phyloP scores from a whole-genome alignment of 2,113 vertebrate genomes.

The Asarcornis scutulata region DNA sequence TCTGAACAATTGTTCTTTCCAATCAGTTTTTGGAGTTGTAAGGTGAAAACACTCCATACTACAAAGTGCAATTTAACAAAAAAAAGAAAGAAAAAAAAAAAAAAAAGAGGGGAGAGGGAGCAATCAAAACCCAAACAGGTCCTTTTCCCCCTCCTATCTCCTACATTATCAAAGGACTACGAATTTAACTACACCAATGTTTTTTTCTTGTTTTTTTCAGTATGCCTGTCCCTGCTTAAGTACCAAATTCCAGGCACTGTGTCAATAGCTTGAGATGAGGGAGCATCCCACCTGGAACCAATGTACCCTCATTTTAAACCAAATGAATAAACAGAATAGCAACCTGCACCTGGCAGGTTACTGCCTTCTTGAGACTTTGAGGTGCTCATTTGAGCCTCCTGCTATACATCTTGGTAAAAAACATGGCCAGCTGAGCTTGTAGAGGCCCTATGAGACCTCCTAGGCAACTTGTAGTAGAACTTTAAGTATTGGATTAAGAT shows the following conservation, averaged over 20 bases:
- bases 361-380: neutral
- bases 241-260: neutral
- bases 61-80: neutral
- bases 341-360: neutral
- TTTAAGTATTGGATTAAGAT: neutral
- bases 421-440: neutral
- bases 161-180: neutral
- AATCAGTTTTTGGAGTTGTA: neutral
- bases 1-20: neutral
- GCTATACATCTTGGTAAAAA: neutral
- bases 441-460: neutral
- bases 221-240: neutral
- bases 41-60: neutral
- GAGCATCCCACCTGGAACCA: neutral
- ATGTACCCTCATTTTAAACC: neutral
- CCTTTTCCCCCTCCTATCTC: neutral
- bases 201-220: neutral
- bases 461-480: neutral
- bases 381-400: rapidly evolving
- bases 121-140: neutral
- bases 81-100: neutral
- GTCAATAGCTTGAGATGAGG: neutral
- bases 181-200: neutral
- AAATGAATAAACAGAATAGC: neutral
- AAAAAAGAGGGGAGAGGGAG: neutral